phyloP scores from a whole-genome alignment of 1,140 invertebrate species.

The Colletes latitarsis region DNA sequence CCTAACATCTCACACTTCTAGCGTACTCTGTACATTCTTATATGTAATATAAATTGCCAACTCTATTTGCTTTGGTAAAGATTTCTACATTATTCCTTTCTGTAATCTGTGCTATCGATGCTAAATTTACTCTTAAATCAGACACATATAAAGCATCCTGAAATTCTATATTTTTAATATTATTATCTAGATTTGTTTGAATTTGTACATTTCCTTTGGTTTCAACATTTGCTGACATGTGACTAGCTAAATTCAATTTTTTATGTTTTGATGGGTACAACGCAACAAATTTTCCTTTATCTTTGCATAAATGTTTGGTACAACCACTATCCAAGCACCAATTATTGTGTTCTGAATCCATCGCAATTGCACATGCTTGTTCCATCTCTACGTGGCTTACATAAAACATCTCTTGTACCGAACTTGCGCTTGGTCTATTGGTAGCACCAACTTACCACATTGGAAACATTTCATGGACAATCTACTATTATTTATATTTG shows the following conservation, averaged over 20 bases:
- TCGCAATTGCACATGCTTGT: too few species aligned
- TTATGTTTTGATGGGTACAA: background rate
- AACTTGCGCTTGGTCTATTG: background rate
- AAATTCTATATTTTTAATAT: constrained; percentile 7
- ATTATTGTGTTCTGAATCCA: background rate
- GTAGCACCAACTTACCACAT: background rate
- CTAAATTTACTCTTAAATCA: constrained; percentile 41
- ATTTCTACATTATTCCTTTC: background rate
- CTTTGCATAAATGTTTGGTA: background rate
- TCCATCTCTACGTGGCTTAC: too few species aligned
- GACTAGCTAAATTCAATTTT: constrained; percentile 11
- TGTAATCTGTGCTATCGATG: constrained; percentile 34
- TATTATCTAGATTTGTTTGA: background rate
- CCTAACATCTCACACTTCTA: background rate
- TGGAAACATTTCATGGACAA: background rate
- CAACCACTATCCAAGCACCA: constrained; percentile 16
- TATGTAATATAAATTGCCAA: background rate
- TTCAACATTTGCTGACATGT: background rate
- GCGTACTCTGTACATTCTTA: background rate
- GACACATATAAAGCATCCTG: constrained; percentile 44
- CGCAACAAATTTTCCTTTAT: background rate
- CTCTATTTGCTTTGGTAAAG: background rate
- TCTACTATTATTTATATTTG: too few species aligned
- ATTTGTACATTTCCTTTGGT: constrained; percentile 33
- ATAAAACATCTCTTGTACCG: too few species aligned